These are phyloP conservation scores for Sparidentex hasta DNA, from an alignment of 2,797 vertebrate genomes.

Conservation along the genomic window DNA sequence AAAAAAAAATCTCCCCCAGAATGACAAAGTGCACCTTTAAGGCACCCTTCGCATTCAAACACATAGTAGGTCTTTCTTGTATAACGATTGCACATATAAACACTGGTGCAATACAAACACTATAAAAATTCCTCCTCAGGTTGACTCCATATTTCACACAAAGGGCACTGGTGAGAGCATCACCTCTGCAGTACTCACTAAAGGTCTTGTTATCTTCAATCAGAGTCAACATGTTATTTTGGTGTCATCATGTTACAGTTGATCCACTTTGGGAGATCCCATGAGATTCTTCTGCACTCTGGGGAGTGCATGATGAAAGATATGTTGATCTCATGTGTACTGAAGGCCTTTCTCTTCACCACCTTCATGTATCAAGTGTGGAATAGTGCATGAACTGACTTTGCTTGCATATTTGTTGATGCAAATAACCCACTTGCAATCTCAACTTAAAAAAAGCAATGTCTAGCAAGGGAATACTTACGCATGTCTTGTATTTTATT, in stretches of 20 bases:
- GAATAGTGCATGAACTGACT: background rate
- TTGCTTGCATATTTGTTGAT: background rate
- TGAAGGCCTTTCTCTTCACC: background rate
- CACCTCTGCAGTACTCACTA: constrained; percentile 19
- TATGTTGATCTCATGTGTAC: background rate
- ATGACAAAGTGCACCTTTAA: too few relatives aligned
- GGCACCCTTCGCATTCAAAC: too few relatives aligned
- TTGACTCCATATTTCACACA: constrained; percentile 2
- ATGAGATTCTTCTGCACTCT: constrained; percentile 7
- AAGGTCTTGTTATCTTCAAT: constrained; percentile 31
- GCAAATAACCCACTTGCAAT: background rate
- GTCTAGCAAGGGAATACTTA: background rate
- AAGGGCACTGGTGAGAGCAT: constrained; percentile 6
- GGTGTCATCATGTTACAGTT: constrained; percentile 23
- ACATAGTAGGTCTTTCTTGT: too few relatives aligned
- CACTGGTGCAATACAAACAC: too few relatives aligned
- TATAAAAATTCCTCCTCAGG: constrained; percentile 1
- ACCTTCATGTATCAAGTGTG: background rate
- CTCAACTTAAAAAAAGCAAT: background rate
- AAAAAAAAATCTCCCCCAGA: too few relatives aligned
- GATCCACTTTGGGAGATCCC: background rate
- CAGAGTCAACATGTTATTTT: constrained; percentile 49
- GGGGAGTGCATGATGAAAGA: constrained; percentile 42
- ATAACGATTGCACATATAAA: too few relatives aligned
- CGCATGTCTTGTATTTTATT: background rate